Evolutionary conservation across 2,888 invertebrate genomes (phyloP), one percentile per base, ranked within the genome.

Genomic region (Calliphora vomitoria): DNA sequence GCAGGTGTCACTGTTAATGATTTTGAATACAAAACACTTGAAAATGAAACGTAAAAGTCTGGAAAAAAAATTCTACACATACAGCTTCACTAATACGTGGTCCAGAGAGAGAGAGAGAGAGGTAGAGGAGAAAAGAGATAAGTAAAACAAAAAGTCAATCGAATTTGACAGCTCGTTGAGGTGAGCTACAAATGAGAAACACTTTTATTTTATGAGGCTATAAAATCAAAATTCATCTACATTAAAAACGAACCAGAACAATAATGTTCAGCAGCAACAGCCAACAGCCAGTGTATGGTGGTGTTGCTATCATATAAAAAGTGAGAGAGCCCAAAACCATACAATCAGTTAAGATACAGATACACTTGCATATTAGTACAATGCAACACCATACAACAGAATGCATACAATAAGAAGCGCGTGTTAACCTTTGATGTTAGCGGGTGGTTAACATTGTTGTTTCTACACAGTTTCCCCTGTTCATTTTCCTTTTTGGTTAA

Each of bases 1-100:
- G 93, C 92, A 92, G 93, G 92, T 92, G 92, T 90, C 91, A 90
- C 81, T 89, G 90, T 90, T 92, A 91, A 91, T 91, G 92, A 91
- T 91, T 91, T 91, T 90, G 89, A 91, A 84, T 85, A 86, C 83
- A 82, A 85, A 83, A 88, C 66, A 76, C 75, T 72, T 55, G 62
- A 68, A 72, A 78, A 60, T 50, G 50, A 75, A 71, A 53, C 15
- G 20, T 62, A 64, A 78, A n/a, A 44, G n/a, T 72, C 35, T 35
- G 35, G 81, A 83, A 55, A 82, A 68, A 41, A 41, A 64, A n/a
- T n/a, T 64, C 38, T 18, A 68, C 20, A 38, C 25, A 53, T 11
- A n/a, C 8, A 66, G 41, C 80, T 20, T 38, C 15, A 64, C 13
- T 8, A 38, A 66, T 11, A 35, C 58, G 20, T 2, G 41, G 6